Percentiles rank a stretch among this genome's conserved stretches.
Conservation (phyloP, 2,797 vertebrate species). For the Sandelia bainsii region DNA sequence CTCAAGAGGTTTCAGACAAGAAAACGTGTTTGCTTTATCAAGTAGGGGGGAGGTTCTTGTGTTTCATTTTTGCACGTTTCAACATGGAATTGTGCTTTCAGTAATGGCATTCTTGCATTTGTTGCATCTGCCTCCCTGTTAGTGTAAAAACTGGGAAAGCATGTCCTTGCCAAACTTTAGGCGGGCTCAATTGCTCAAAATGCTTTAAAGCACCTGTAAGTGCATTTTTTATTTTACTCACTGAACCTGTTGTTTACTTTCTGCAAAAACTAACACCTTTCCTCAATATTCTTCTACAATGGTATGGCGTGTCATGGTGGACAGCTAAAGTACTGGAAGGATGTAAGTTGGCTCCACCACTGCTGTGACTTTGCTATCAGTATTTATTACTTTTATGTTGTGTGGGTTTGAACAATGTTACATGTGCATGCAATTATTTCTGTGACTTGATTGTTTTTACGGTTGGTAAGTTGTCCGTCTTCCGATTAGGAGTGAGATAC, state of each 20-base stretch:
- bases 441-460: slow-evolving; percentile 47
- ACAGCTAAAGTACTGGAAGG: slow-evolving; percentile 97
- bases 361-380: slow-evolving; percentile 67
- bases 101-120: slow-evolving; percentile 38
- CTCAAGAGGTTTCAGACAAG: not conserved
- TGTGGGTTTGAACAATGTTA: slow-evolving; percentile 54
- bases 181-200: slow-evolving; percentile 30
- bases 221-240: slow-evolving; percentile 38
- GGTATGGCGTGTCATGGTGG: slow-evolving; percentile 88
- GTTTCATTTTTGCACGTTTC: slow-evolving; percentile 51
- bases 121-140: slow-evolving; percentile 27
- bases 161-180: not conserved
- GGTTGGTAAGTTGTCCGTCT: slow-evolving; percentile 35
- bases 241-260: slow-evolving; percentile 47
- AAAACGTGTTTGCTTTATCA: not conserved
- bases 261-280: slow-evolving; percentile 89
- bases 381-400: slow-evolving; percentile 18
- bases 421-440: slow-evolving; percentile 67
- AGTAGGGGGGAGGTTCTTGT: not conserved
- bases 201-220: slow-evolving; percentile 54
- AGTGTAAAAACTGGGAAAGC: not conserved
- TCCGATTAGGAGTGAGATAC: not conserved
- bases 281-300: slow-evolving; percentile 86
- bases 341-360: slow-evolving; percentile 89
- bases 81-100: slow-evolving; percentile 44